phyloP scores from a whole-genome alignment of 2,797 vertebrate genomes.

The Ambastaia sidthimunki region DNA sequence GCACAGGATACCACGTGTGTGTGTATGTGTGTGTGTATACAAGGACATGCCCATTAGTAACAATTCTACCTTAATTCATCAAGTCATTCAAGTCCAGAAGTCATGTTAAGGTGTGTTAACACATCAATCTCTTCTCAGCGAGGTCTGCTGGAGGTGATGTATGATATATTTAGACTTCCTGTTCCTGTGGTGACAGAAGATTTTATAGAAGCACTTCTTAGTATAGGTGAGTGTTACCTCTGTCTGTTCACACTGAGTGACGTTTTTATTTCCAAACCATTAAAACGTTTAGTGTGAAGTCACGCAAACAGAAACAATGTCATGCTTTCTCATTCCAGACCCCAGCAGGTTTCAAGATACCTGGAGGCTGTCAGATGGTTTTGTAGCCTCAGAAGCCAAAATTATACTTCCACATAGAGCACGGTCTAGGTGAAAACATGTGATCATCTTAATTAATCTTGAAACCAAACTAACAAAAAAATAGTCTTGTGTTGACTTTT shows the following conservation, averaged over 20 bases:
- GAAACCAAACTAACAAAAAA: not conserved
- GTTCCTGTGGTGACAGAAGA: conserved; percentile 91
- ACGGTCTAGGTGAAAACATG: conserved; percentile 86
- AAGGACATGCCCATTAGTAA: too few species aligned
- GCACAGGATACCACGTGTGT: not conserved
- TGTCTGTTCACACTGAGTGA: conserved; percentile 1
- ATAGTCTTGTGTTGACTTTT: not conserved
- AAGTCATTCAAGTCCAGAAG: too few species aligned
- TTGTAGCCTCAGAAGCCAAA: conserved; percentile 97
- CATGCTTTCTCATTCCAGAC: conserved; percentile 74
- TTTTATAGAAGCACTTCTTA: conserved; percentile 93
- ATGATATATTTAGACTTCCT: conserved; percentile 97
- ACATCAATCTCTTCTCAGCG: conserved; percentile 75
- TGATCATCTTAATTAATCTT: not conserved
- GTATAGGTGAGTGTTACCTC: conserved; percentile 85
- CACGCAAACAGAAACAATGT: too few species aligned
- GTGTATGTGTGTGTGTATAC: too few species aligned
- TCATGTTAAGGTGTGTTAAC: not conserved
- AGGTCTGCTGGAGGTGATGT: conserved; percentile 93
- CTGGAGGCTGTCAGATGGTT: conserved; percentile 97
- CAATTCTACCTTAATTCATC: too few species aligned
- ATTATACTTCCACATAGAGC: conserved; percentile 93
- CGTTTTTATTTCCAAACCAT: conserved; percentile 4
- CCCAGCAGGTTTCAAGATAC: conserved; percentile 94
- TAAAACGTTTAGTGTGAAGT: not conserved